These are phyloP conservation scores for Enhydra lutris DNA, from an alignment of 2,113 vertebrate genomes.

Conservation along the genomic window DNA sequence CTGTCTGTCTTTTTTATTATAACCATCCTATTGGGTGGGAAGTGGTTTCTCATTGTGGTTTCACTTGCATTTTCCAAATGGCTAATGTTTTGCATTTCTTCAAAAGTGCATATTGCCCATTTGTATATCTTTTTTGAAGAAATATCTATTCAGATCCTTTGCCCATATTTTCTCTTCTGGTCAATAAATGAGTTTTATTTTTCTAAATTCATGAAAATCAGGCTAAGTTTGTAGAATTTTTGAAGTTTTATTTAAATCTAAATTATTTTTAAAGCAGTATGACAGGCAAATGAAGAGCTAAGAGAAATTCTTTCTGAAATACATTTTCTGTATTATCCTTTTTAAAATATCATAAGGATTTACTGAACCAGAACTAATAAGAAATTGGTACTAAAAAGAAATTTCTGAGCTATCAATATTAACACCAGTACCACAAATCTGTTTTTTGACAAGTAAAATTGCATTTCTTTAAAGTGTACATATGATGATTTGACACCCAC, in stretches of 20 bases:
- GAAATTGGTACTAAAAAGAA: neutral
- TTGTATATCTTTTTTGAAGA: neutral
- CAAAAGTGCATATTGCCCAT: neutral
- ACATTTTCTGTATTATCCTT: neutral
- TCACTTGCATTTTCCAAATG: neutral
- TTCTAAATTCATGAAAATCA: conserved; percentile 1
- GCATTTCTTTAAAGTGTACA: neutral
- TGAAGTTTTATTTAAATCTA: neutral
- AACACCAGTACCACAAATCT: neutral
- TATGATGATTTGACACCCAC: neutral
- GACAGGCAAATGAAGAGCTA: neutral
- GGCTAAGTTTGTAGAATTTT: neutral
- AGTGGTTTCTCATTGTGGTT: neutral
- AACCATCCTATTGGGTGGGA: neutral
- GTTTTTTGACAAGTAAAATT: neutral
- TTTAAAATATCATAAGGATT: neutral
- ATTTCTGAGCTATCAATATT: neutral
- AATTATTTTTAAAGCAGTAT: conserved; percentile 10
- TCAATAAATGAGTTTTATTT: neutral
- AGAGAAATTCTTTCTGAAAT: neutral
- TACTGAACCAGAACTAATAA: neutral
- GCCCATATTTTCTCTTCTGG: neutral
- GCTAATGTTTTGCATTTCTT: neutral
- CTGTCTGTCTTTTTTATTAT: conserved; percentile 9
- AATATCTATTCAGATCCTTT: neutral